Evolutionary conservation across 1,140 invertebrate genomes (phyloP).

Genomic region (Aphelinus atriplicis): DNA sequence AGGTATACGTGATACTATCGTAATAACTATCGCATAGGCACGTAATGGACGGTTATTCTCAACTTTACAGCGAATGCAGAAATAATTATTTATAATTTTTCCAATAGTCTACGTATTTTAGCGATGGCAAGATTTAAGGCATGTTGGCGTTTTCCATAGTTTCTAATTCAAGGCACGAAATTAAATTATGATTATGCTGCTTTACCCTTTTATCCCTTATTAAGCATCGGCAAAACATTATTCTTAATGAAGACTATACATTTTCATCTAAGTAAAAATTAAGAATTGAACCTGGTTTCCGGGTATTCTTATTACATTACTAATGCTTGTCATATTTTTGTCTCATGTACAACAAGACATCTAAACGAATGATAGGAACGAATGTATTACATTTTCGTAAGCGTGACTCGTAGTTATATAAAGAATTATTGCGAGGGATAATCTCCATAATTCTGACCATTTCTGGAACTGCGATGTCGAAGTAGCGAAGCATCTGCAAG

Average conservation of each 20-base stretch:
- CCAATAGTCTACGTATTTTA: slow-evolving; percentile 16
- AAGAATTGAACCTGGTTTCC: slow-evolving; percentile 27
- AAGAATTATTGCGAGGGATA: slow-evolving; percentile 8
- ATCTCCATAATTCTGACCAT: slow-evolving; percentile 31
- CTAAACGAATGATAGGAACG: slow-evolving; percentile 27
- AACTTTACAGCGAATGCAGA: slow-evolving; percentile 27
- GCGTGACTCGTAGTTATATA: background rate
- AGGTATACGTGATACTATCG: slow-evolving; percentile 9
- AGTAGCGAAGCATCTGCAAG: slow-evolving; percentile 68
- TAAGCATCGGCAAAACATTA: slow-evolving; percentile 1
- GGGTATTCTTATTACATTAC: background rate
- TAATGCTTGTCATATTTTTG: background rate
- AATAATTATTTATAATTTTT: slow-evolving; percentile 24
- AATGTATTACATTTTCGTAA: slow-evolving; percentile 9
- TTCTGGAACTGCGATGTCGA: slow-evolving; percentile 52
- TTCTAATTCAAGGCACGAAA: slow-evolving; percentile 23
- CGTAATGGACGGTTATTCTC: slow-evolving; percentile 46
- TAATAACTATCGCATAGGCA: slow-evolving; percentile 29
- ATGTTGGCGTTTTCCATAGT: background rate
- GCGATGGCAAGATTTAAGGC: slow-evolving; percentile 32
- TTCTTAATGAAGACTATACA: background rate
- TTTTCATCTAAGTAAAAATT: slow-evolving; percentile 9
- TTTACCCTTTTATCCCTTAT: background rate
- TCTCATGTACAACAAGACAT: background rate
- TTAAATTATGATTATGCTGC: slow-evolving; percentile 12